Conservation (phyloP, 2,888 invertebrate genomes). For the Hyposoter didymator region DNA sequence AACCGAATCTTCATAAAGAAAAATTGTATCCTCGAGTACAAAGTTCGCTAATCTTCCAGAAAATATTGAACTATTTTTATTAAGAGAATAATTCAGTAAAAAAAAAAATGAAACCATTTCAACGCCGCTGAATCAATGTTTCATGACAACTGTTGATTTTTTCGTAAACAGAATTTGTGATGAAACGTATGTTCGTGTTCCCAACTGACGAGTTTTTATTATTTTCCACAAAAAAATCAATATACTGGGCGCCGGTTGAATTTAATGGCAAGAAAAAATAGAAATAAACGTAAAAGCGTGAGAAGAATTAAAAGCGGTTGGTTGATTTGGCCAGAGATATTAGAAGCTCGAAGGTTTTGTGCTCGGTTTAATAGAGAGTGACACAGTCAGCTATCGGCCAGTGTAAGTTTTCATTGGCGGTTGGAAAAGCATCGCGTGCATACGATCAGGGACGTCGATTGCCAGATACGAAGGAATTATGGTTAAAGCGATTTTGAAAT, state of each 20-base stretch:
- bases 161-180: not conserved
- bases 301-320: not conserved
- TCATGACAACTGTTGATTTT: not conserved
- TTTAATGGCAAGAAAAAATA: constrained; percentile 21
- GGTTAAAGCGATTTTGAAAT: constrained; percentile 4
- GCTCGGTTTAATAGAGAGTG: constrained; percentile 49
- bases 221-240: constrained; percentile 20
- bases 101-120: not conserved
- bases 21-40: too few relatives aligned
- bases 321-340: constrained; percentile 44
- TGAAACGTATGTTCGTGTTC: not conserved
- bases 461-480: not conserved
- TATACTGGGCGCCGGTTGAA: constrained; percentile 39
- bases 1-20: too few relatives aligned
- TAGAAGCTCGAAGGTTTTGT: constrained; percentile 10
- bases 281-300: constrained; percentile 21
- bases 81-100: not conserved
- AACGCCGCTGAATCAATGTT: not conserved
- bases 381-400: constrained; percentile 28
- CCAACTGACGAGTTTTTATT: not conserved
- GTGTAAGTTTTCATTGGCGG: constrained; percentile 1
- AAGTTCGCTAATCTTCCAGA: too few relatives aligned
- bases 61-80: not conserved
- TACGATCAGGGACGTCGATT: constrained; percentile 12
- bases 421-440: constrained; percentile 43